These are phyloP conservation scores for Drosophila nebulosa DNA, from an alignment of 1,140 invertebrate genomes.

Conservation along the genomic window DNA sequence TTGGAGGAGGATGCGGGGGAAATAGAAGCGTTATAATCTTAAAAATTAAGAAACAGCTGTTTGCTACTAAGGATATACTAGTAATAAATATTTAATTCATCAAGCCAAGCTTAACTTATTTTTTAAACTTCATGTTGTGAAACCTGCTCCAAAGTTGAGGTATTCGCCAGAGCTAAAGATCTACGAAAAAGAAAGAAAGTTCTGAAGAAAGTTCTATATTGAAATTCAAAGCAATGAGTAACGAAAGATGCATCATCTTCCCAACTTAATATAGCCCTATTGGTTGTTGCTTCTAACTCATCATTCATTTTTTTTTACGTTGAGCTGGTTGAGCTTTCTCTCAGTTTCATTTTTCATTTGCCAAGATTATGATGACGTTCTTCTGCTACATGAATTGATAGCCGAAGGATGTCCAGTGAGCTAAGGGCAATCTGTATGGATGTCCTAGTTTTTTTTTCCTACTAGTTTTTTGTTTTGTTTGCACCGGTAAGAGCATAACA, in stretches of 20 bases:
- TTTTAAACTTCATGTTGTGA: too few relatives aligned
- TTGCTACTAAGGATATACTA: too few relatives aligned
- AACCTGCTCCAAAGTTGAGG: too few relatives aligned
- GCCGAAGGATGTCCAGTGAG: not conserved
- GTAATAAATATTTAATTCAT: too few relatives aligned
- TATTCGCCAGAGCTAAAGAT: not conserved
- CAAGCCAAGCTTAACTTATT: too few relatives aligned
- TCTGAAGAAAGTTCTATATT: too few relatives aligned
- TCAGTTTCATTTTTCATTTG: not conserved
- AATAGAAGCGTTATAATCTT: too few relatives aligned
- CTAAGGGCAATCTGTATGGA: not conserved
- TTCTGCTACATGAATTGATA: not conserved
- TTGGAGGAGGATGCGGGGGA: too few relatives aligned
- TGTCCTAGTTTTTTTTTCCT: not conserved
- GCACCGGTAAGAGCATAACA: not conserved
- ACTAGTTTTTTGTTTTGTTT: not conserved
- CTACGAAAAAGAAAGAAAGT: too few relatives aligned
- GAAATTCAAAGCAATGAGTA: not conserved
- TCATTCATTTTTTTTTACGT: not conserved
- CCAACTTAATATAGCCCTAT: not conserved
- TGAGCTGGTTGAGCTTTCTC: not conserved
- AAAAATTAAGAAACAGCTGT: too few relatives aligned
- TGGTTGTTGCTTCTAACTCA: not conserved
- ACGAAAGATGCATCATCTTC: not conserved
- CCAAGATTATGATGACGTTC: not conserved